Percentiles rank a stretch among this genome's conserved stretches.
phyloP scores from a whole-genome alignment of 2,888 invertebrate genomes.

The Cerastoderma edule region DNA sequence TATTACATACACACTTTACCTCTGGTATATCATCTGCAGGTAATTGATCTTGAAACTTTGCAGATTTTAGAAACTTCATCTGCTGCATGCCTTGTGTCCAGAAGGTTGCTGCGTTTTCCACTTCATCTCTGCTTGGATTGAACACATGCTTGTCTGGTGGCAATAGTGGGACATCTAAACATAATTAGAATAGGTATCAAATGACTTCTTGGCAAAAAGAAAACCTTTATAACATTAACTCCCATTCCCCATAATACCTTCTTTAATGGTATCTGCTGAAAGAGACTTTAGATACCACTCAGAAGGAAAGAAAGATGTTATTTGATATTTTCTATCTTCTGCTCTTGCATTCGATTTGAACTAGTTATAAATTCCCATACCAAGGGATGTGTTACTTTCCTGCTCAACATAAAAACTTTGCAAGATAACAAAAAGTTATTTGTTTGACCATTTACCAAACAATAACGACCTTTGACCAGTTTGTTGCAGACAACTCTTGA shows the following conservation, averaged over 20 bases:
- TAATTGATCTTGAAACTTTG: constrained; percentile 50
- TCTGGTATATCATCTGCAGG: constrained; percentile 64
- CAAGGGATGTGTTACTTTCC: background rate
- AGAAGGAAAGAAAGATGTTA: background rate
- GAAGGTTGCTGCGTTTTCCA: constrained; percentile 47
- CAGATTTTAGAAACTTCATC: constrained; percentile 60
- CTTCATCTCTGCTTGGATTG: constrained; percentile 56
- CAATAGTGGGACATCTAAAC: constrained; percentile 59
- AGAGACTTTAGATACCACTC: background rate
- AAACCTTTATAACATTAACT: background rate
- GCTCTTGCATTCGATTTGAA: background rate
- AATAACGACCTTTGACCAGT: background rate
- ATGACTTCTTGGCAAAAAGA: background rate
- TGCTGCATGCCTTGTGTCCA: constrained; percentile 50
- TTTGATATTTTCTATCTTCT: background rate
- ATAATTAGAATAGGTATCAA: background rate
- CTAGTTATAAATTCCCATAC: background rate
- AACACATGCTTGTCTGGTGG: constrained; percentile 52
- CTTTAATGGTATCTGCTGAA: background rate
- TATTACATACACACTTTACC: constrained; percentile 41
- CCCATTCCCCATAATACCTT: background rate
- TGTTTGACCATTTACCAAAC: background rate
- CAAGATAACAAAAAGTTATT: background rate
- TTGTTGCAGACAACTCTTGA: too few relatives aligned
- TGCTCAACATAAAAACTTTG: background rate